phyloP scores from a whole-genome alignment of 53 echinoderm and acorn worm genomes.

The Stichopus horrens region DNA sequence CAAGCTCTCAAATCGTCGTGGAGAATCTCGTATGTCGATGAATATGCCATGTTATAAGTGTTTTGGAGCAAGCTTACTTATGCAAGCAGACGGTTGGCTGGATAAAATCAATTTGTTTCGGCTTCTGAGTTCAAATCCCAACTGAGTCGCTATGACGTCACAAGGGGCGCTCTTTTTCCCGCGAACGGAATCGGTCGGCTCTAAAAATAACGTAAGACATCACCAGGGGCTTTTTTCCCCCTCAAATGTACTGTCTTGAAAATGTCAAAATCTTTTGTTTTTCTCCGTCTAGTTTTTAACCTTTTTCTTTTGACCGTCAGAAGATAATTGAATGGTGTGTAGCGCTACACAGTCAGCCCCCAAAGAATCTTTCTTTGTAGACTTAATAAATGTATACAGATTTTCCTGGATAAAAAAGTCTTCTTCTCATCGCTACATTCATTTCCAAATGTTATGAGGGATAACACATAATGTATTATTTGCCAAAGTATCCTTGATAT shows the following conservation, averaged over 20 bases:
- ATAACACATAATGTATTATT: no score
- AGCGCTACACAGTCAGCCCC: no score
- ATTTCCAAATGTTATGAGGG: no score
- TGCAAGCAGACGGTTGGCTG: constrained; percentile 25
- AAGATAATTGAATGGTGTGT: no score
- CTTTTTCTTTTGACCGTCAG: no score
- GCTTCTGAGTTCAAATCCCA: constrained; percentile 28
- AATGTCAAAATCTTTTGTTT: background rate
- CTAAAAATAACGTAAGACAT: background rate
- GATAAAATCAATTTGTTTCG: constrained; percentile 28
- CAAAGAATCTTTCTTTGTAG: no score
- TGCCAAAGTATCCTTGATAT: no score
- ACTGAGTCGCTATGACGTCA: constrained; percentile 22
- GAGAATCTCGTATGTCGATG: background rate
- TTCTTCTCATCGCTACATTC: no score
- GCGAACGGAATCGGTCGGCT: background rate
- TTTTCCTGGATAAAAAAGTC: no score
- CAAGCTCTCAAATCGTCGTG: background rate
- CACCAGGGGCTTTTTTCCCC: background rate
- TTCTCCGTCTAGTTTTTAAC: no score
- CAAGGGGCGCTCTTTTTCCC: constrained; percentile 24
- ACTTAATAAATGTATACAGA: no score
- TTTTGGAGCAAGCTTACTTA: constrained; percentile 20
- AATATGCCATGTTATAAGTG: background rate
- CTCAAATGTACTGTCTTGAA: constrained; percentile 9